phyloP scores from a whole-genome alignment of 2,888 invertebrate genomes.

The Protonemura montana region DNA sequence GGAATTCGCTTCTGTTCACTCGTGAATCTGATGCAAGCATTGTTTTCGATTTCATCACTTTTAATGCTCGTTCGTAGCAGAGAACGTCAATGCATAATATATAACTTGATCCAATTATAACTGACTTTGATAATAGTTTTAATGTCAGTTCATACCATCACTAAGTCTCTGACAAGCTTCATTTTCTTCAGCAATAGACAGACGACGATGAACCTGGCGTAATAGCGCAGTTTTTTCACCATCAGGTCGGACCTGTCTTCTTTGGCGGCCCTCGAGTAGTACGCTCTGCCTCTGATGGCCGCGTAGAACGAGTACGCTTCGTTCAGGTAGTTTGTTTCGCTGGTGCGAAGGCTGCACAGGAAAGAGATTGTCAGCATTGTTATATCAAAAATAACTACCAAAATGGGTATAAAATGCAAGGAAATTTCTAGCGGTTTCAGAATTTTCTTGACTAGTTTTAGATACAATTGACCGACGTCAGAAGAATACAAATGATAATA shows the following conservation, averaged over 20 bases:
- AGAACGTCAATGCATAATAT: not conserved
- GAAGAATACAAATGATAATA: too few relatives aligned
- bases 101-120: not conserved
- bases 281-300: slow-evolving; percentile 91
- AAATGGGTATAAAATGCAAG: too few relatives aligned
- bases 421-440: too few relatives aligned
- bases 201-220: slow-evolving; percentile 95
- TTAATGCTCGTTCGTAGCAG: not conserved
- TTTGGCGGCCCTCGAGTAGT: slow-evolving; percentile 91
- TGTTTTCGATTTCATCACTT: not conserved
- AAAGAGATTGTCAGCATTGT: not conserved
- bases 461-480: too few relatives aligned
- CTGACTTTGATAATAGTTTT: too few relatives aligned
- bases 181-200: slow-evolving; percentile 92
- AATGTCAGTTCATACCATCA: slow-evolving; percentile 68
- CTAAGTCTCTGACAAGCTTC: slow-evolving; percentile 90
- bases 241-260: slow-evolving; percentile 94
- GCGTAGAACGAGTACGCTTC: slow-evolving; percentile 97
- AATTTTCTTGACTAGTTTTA: too few relatives aligned
- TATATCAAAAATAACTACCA: too few relatives aligned
- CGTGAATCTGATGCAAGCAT: not conserved
- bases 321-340: slow-evolving; percentile 94
- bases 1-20: not conserved
- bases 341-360: slow-evolving; percentile 82
- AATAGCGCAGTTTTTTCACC: slow-evolving; percentile 94